These are phyloP conservation scores for Copidosoma floridanum DNA, from an alignment of 1,140 invertebrate genomes.

Conservation along the genomic window DNA sequence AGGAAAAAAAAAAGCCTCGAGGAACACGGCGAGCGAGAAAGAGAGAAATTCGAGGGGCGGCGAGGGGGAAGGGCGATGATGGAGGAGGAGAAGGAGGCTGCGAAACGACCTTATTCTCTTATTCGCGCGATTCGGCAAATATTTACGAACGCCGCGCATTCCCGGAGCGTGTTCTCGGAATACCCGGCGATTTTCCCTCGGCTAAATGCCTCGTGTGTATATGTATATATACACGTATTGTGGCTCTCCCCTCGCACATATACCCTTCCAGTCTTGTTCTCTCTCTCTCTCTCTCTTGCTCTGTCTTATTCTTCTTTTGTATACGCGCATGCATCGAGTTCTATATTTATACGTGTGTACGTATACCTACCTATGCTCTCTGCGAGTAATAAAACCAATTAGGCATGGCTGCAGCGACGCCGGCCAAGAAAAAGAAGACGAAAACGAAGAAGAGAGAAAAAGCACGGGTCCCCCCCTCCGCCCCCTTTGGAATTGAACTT, in stretches of 20 bases:
- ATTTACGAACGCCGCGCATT: constrained; percentile 11
- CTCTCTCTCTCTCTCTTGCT: background rate
- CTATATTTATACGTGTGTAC: too few species aligned
- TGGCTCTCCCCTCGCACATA: background rate
- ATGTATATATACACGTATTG: background rate
- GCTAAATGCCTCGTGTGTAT: constrained; percentile 8
- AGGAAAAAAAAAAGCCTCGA: too few species aligned
- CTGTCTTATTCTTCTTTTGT: too few species aligned
- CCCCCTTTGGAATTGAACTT: constrained; percentile 15
- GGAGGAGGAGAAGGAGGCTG: background rate
- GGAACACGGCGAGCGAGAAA: too few species aligned
- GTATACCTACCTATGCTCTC: constrained; percentile 15
- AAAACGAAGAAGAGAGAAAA: background rate
- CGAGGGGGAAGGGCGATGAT: background rate
- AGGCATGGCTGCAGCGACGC: constrained; percentile 29
- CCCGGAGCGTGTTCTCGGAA: constrained; percentile 4
- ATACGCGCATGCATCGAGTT: background rate
- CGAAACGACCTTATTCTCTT: constrained; percentile 7
- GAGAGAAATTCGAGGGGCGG: background rate
- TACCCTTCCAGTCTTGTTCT: background rate
- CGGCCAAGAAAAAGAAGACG: background rate
- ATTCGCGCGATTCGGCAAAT: constrained; percentile 13
- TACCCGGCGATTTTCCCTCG: constrained; percentile 8
- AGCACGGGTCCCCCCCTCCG: background rate
- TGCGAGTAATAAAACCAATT: constrained; percentile 49